Evolutionary conservation across 2,113 vertebrate species (phyloP).

Genomic region (Ibidorhyncha struthersii): DNA sequence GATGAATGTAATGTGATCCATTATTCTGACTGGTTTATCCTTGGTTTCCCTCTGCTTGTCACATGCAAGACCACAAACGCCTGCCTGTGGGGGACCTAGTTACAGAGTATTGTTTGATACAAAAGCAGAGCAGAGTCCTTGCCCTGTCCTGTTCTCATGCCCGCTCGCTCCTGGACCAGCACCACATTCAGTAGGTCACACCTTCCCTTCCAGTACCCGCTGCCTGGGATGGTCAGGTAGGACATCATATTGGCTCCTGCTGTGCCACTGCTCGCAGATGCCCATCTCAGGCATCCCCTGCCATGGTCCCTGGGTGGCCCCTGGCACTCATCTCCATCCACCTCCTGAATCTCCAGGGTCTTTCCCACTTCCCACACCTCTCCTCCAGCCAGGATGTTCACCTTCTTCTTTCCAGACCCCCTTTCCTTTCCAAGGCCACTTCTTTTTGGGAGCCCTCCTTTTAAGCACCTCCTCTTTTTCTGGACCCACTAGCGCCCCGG

Average conservation of each 20-base stretch:
- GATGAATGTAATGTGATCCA: fast-evolving
- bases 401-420: background rate
- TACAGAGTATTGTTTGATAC: background rate
- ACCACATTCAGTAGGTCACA: background rate
- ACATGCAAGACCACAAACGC: fast-evolving
- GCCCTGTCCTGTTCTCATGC: fast-evolving
- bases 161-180: fast-evolving
- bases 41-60: background rate
- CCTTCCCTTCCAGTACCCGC: background rate
- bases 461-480: background rate
- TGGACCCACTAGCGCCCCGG: background rate
- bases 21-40: background rate
- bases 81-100: background rate
- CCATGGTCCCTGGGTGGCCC: background rate
- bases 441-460: background rate
- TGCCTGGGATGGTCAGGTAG: background rate
- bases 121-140: background rate
- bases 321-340: background rate
- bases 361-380: background rate
- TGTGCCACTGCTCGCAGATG: background rate
- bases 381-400: background rate
- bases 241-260: background rate
- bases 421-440: background rate
- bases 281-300: background rate
- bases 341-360: background rate